These are phyloP conservation scores for Leucophenga varia DNA, from an alignment of 1,140 invertebrate species.

Conservation along the genomic window DNA sequence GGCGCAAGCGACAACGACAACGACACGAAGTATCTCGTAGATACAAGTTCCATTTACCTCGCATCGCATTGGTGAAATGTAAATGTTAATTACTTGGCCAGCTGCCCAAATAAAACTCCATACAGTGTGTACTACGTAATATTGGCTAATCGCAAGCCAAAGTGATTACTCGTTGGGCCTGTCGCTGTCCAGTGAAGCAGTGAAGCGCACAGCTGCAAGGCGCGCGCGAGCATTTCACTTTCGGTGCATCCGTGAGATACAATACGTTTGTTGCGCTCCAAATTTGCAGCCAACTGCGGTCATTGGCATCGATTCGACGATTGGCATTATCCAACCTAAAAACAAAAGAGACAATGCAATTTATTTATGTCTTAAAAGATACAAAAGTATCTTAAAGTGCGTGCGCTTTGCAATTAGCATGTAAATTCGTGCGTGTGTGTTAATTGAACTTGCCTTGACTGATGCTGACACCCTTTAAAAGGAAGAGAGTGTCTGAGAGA, in stretches of 20 bases:
- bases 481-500: conserved; percentile 3
- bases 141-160: not conserved
- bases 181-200: too few relatives aligned
- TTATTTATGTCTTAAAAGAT: too few relatives aligned
- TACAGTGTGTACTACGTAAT: not conserved
- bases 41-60: too few relatives aligned
- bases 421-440: conserved; percentile 18
- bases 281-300: conserved; percentile 35
- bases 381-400: conserved; percentile 19
- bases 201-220: too few relatives aligned
- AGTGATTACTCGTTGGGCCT: conserved; percentile 4
- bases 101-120: conserved; percentile 18
- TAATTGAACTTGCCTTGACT: conserved; percentile 17
- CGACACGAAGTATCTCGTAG: too few relatives aligned
- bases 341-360: too few relatives aligned
- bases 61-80: too few relatives aligned
- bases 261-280: conserved; percentile 33
- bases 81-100: too few relatives aligned
- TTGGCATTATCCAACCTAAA: too few relatives aligned
- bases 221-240: conserved; percentile 47
- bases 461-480: conserved; percentile 1
- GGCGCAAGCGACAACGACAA: too few relatives aligned
- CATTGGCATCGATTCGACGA: too few relatives aligned
- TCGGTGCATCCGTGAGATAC: conserved; percentile 40
- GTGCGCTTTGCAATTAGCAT: conserved; percentile 21